Evolutionary conservation across 1,140 invertebrate species (phyloP).

Genomic region (Paralvinella palmiformis): DNA sequence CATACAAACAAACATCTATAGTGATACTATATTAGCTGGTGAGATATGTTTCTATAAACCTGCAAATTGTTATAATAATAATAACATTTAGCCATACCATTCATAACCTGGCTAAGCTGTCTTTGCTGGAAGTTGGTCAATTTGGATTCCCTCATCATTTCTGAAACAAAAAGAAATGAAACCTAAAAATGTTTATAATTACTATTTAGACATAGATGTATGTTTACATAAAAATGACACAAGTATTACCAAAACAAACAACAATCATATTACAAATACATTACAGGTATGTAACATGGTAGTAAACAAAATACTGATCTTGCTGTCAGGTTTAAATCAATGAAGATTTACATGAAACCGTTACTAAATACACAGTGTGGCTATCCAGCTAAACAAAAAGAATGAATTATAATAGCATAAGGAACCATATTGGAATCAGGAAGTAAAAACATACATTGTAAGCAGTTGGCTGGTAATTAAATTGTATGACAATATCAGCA

Average conservation of each 20-base stretch:
- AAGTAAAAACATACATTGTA: no score
- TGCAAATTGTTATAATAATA: no score
- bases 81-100: constrained; percentile 25
- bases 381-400: background rate
- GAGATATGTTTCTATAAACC: background rate
- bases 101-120: constrained; percentile 38
- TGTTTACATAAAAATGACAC: background rate
- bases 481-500: no score
- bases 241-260: background rate
- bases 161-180: constrained; percentile 30
- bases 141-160: constrained; percentile 47
- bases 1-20: background rate
- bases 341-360: background rate
- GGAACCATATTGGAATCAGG: no score
- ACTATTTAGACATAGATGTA: background rate
- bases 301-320: background rate
- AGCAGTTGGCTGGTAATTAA: no score
- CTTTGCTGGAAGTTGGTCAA: constrained; percentile 45
- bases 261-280: background rate
- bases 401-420: background rate
- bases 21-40: background rate
- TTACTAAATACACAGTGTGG: background rate
- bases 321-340: background rate
- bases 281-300: background rate
- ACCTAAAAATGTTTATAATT: background rate